These are phyloP conservation scores for Corythucha ciliata DNA, from an alignment of 2,888 invertebrate species.

Conservation along the genomic window DNA sequence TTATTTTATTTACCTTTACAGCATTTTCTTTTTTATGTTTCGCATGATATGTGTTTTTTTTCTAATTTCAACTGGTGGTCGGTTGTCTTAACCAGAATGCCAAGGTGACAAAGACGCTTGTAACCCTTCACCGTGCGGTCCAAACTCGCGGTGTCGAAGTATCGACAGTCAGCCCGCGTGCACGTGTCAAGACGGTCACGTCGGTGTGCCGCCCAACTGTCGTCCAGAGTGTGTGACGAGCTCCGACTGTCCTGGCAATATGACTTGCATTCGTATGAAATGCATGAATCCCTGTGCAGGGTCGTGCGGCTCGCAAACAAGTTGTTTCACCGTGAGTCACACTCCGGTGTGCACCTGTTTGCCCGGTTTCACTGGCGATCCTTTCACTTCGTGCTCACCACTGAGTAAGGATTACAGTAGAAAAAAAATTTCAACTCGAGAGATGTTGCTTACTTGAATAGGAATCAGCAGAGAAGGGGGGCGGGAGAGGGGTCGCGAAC, in stretches of 20 bases:
- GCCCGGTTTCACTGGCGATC: slow-evolving; percentile 49
- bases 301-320: slow-evolving; percentile 60
- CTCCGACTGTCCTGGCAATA: slow-evolving; percentile 67
- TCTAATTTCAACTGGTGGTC: slow-evolving; percentile 7
- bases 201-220: slow-evolving; percentile 40
- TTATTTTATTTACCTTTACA: background rate
- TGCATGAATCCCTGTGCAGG: slow-evolving; percentile 69
- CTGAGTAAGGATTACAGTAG: slow-evolving; percentile 42
- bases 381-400: slow-evolving; percentile 46
- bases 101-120: slow-evolving; percentile 41
- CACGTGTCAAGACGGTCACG: slow-evolving; percentile 39
- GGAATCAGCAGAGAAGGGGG: too few relatives aligned
- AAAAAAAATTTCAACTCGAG: background rate
- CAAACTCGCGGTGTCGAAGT: slow-evolving; percentile 50
- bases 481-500: too few relatives aligned
- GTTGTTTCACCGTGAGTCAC: slow-evolving; percentile 54
- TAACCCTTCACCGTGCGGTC: slow-evolving; percentile 64
- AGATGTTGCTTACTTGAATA: slow-evolving; percentile 28
- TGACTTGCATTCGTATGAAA: slow-evolving; percentile 64
- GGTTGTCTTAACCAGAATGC: slow-evolving; percentile 18
- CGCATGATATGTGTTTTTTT: slow-evolving; percentile 7
- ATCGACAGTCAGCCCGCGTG: slow-evolving; percentile 36
- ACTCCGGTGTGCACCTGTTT: slow-evolving; percentile 51
- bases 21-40: background rate
- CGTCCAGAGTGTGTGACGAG: slow-evolving; percentile 46